Evolutionary conservation across 2,113 vertebrate species (phyloP), one percentile per base, ranked within the genome.

Genomic region (Gallinago jamesoni): DNA sequence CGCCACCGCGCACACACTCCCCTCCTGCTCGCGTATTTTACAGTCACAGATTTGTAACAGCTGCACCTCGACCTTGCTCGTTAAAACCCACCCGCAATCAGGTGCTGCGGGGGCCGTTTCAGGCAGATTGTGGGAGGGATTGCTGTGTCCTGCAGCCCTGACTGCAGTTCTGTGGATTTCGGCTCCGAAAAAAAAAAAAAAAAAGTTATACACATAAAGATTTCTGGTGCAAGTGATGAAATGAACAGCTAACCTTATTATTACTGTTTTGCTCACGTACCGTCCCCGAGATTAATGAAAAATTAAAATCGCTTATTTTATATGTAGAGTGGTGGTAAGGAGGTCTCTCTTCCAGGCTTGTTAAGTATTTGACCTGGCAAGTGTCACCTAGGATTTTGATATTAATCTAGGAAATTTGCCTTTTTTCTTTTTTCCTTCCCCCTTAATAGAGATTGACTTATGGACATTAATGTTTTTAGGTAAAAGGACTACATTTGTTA

Each of bases 331-430:
- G 66, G 37, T 79, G 77, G 41, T 53, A 69, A 82, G 45, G 76
- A 64, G 41, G 50, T 66, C 70, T 87, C n/a, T 78, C 30, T 72
- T 87, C 37, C 37, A 89, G 74, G 28, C 62, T 94, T 94, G 74
- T 87, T 84, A 85, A 87, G 64, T 91, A 93, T 95, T 63, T 79
- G 95, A 91, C 92, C 87, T 95, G 92, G 94, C 96, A 96, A 95
- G 80, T 79, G 92, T 68, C 95, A 84, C 80, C 52, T 72, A 93
- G 48, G 45, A 95, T 94, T 95, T 92, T 84, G 39, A 90, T 84
- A 91, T 55, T 75, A 92, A 95, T 90, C 24, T 89, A 73, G 41
- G 50, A 92, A 82, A 66, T 73, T 60, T 7, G 27, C 24, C 5
- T 31, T 56, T 35, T 60, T 59, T 48, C 48, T 10, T 25, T 53